Base-by-base conservation (phyloP, 2,797 vertebrate genomes). In the Protosalanx chinensis region DNA sequence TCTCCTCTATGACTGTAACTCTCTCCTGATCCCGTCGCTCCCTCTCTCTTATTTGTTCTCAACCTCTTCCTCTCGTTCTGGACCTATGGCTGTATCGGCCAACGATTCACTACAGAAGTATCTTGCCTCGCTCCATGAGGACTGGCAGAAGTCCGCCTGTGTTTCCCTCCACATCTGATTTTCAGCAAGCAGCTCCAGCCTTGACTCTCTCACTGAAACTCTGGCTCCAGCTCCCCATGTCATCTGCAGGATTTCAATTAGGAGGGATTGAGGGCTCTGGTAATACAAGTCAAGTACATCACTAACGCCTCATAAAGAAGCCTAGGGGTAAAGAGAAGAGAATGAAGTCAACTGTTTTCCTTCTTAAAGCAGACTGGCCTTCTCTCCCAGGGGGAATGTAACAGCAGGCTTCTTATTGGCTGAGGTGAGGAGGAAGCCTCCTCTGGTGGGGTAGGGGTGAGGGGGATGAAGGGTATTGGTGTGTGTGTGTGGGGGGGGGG, bases 181-280 rank as follows among this genome's bases (percentile, higher is more conserved):
- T 85, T 85, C 81, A 77, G 71, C 77, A 71, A 35, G 59, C 78
- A 80, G 68, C 81, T 87, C 81, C 82, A 87, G 79, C 76, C 67
- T 75, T 81, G 82, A 81, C 86, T 77, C 68, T 79, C 79, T 5
- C 63, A 27, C 71, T 80, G 85, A 81, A 87, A 88, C 73, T 0
- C 68, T 81, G 90, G 84, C 81, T 82, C 70, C 0, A 12, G 76
- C 76, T 84, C 85, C 85, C 73, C 74, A 65, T 81, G 74, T 82
- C 87, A 84, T 84, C 80, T 87, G 77, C 81, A 72, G 82, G 78
- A 90, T 88, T 87, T 90, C 84, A 90, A 91, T 90, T 87, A 87
- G 77, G 80, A 77, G 72, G 82, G 85, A 87, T 81, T 70, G 72
- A 76, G 64, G 69, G 76, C 81, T 82, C 71, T 72, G 75, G 81